Evolutionary conservation across 1,140 invertebrate species (phyloP).

Genomic region (Drosophila saltans): DNA sequence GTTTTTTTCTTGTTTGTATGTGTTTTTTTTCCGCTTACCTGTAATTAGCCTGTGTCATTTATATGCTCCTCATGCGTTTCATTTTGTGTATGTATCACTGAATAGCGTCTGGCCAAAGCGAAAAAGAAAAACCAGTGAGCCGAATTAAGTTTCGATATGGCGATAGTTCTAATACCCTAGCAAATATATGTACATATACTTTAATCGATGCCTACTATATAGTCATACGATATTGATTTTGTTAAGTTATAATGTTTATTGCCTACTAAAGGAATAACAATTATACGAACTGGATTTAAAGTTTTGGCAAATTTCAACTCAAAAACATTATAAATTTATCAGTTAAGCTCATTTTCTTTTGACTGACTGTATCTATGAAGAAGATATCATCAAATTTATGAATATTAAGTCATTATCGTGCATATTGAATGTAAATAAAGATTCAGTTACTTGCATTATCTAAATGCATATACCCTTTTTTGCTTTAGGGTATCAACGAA

Average conservation of each 20-base stretch:
- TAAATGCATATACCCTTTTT: not conserved
- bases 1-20: constrained; percentile 17
- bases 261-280: no score
- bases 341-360: no score
- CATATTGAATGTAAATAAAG: no score
- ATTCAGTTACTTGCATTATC: not conserved
- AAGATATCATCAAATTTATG: no score
- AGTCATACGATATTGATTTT: no score
- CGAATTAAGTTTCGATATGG: not conserved
- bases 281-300: no score
- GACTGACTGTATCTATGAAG: no score
- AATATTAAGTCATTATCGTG: no score
- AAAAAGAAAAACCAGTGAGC: constrained; percentile 10
- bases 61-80: constrained; percentile 39
- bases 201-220: not conserved
- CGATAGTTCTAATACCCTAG: not conserved
- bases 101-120: constrained; percentile 47
- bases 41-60: constrained; percentile 80
- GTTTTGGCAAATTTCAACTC: no score
- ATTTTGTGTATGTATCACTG: constrained; percentile 52
- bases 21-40: constrained; percentile 63
- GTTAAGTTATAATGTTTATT: no score
- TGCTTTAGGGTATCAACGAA: not conserved
- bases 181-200: not conserved
- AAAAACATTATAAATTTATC: no score